Evolutionary conservation across 2,888 invertebrate species (phyloP).

Genomic region (Nasonovia ribisnigri): DNA sequence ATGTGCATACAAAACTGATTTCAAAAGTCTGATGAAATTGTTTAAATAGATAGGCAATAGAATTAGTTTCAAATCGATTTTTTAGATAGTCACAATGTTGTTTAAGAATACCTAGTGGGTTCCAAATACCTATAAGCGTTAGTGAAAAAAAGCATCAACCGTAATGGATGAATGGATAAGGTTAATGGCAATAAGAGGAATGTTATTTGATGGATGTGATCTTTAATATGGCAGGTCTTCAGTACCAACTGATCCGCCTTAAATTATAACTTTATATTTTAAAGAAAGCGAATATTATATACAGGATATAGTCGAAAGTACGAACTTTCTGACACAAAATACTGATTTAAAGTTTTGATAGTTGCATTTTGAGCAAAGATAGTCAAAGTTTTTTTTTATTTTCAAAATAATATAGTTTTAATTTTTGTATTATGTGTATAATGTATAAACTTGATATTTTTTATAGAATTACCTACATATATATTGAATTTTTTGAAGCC

Average conservation of each 20-base stretch:
- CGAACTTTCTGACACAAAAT: neutral
- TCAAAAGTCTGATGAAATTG: neutral
- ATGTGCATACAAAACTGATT: neutral
- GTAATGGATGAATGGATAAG: conserved; percentile 50
- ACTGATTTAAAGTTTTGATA: neutral
- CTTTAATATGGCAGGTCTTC: neutral
- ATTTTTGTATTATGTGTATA: neutral
- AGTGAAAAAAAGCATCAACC: neutral
- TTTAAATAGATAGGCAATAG: neutral
- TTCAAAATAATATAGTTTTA: neutral
- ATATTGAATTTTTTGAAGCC: neutral
- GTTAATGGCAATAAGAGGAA: conserved; percentile 29
- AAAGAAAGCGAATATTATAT: neutral
- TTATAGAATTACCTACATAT: neutral
- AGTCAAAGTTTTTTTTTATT: neutral
- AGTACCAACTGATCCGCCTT: neutral
- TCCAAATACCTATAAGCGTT: neutral
- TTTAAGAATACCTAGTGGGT: neutral
- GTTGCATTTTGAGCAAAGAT: neutral
- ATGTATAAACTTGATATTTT: neutral
- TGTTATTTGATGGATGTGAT: conserved; percentile 42
- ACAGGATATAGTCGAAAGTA: neutral
- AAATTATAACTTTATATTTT: conserved; percentile 29
- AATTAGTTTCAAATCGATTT: neutral
- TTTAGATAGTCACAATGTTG: neutral